Evolutionary conservation across 2,888 invertebrate genomes (phyloP).

Genomic region (Cremastinae sp.): DNA sequence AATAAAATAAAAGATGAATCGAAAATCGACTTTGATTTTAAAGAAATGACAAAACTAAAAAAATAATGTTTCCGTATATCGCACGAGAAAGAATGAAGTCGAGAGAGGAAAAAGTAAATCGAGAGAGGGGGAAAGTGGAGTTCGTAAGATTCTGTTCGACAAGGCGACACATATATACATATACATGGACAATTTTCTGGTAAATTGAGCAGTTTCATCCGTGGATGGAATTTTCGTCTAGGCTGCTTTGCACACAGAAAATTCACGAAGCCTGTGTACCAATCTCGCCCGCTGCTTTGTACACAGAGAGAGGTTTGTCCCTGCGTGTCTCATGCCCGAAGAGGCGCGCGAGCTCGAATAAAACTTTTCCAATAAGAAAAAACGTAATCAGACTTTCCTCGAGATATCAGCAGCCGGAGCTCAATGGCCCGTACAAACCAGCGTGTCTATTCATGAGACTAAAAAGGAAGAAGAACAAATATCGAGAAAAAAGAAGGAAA

Average conservation of each 20-base stretch:
- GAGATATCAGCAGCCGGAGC: slow-evolving; percentile 63
- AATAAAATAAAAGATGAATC: too few species aligned
- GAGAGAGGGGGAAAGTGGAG: too few species aligned
- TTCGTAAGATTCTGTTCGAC: too few species aligned
- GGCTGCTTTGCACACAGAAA: slow-evolving; percentile 43
- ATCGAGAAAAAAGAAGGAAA: too few species aligned
- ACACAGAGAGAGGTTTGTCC: background rate
- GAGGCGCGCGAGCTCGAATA: slow-evolving; percentile 60
- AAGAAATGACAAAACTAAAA: too few species aligned
- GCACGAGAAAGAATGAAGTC: too few species aligned
- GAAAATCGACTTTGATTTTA: too few species aligned
- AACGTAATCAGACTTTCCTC: slow-evolving; percentile 75
- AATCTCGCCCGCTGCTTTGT: slow-evolving; percentile 12
- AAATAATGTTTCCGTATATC: too few species aligned
- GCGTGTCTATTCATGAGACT: slow-evolving; percentile 37
- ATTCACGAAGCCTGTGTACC: slow-evolving; percentile 33
- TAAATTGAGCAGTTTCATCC: slow-evolving; percentile 73
- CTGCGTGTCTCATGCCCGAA: background rate
- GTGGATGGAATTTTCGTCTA: slow-evolving; percentile 70
- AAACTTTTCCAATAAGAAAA: slow-evolving; percentile 76
- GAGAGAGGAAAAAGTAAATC: too few species aligned
- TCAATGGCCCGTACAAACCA: slow-evolving; percentile 71
- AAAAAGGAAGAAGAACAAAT: too few species aligned
- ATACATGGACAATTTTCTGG: slow-evolving; percentile 73
- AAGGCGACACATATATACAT: slow-evolving; percentile 36